Percentiles rank a stretch among this genome's conserved stretches.
phyloP scores from a whole-genome alignment of 2,113 vertebrate species.

The Cyphomyrus plagiostoma region DNA sequence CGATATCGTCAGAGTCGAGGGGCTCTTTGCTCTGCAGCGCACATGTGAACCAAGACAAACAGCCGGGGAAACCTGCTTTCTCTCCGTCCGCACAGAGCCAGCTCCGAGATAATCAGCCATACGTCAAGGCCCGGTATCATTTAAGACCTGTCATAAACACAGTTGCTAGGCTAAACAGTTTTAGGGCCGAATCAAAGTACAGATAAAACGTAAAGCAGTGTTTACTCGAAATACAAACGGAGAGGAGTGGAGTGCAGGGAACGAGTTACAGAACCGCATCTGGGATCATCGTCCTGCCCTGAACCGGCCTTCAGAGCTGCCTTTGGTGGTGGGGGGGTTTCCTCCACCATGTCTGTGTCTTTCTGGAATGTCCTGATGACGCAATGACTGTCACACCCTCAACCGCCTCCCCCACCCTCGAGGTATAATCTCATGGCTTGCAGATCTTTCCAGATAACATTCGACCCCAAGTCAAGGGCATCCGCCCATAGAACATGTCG shows the following conservation, averaged over 20 bases:
- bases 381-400: not conserved
- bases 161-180: slow-evolving; percentile 20
- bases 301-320: slow-evolving; percentile 34
- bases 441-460: not conserved
- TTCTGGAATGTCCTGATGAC: slow-evolving; percentile 25
- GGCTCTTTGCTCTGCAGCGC: not conserved
- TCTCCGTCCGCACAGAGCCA: not conserved
- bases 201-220: slow-evolving; percentile 11
- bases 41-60: not conserved
- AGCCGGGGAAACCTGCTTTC: slow-evolving; percentile 11
- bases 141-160: slow-evolving; percentile 21
- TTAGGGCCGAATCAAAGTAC: slow-evolving; percentile 20
- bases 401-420: not conserved
- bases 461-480: slow-evolving; percentile 1
- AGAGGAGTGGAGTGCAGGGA: slow-evolving; percentile 38
- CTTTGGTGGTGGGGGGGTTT: slow-evolving; percentile 30
- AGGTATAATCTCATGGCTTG: not conserved
- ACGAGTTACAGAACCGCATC: slow-evolving; percentile 36
- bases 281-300: slow-evolving; percentile 42
- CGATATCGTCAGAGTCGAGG: not conserved
- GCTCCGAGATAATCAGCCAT: not conserved
- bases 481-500: not conserved
- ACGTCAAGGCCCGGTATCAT: slow-evolving; percentile 2
- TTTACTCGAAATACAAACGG: slow-evolving; percentile 8
- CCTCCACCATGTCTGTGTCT: slow-evolving; percentile 51